phyloP scores from a whole-genome alignment of 2,888 invertebrate species.

The Sceliomorpha sp. region DNA sequence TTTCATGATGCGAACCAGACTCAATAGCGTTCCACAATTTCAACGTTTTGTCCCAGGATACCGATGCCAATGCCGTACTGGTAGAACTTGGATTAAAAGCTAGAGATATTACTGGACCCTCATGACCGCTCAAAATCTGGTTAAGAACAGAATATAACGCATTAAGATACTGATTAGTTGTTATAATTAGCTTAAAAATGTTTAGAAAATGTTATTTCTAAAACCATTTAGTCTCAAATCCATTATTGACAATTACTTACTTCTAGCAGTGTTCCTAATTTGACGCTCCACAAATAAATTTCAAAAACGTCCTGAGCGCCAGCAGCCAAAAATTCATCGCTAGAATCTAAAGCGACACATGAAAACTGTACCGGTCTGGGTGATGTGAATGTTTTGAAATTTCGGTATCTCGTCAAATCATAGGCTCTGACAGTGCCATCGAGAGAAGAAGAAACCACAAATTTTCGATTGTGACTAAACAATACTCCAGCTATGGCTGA shows the following conservation, averaged over 20 bases:
- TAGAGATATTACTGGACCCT: constrained; percentile 93
- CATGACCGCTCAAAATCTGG: constrained; percentile 94
- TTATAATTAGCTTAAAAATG: not conserved
- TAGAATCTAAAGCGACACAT: constrained; percentile 92
- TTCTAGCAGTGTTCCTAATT: constrained; percentile 94
- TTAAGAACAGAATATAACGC: no score
- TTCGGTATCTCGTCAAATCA: constrained; percentile 96
- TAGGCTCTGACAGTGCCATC: constrained; percentile 98
- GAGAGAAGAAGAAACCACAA: constrained; percentile 94
- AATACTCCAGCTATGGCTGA: constrained; percentile 90
- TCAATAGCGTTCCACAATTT: constrained; percentile 96
- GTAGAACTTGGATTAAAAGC: constrained; percentile 88
- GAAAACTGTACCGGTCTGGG: constrained; percentile 95
- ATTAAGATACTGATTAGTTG: no score
- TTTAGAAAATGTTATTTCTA: constrained; percentile 8
- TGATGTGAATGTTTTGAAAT: constrained; percentile 97
- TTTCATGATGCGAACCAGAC: constrained; percentile 89
- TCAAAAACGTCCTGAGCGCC: constrained; percentile 97
- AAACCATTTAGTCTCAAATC: no score
- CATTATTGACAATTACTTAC: no score
- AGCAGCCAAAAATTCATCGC: constrained; percentile 96
- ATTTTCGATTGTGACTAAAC: constrained; percentile 95
- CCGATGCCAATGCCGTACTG: constrained; percentile 90
- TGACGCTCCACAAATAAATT: constrained; percentile 97
- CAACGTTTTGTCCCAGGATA: constrained; percentile 97